phyloP scores from a whole-genome alignment of 2,113 vertebrate genomes.

The Clinocottus analis region DNA sequence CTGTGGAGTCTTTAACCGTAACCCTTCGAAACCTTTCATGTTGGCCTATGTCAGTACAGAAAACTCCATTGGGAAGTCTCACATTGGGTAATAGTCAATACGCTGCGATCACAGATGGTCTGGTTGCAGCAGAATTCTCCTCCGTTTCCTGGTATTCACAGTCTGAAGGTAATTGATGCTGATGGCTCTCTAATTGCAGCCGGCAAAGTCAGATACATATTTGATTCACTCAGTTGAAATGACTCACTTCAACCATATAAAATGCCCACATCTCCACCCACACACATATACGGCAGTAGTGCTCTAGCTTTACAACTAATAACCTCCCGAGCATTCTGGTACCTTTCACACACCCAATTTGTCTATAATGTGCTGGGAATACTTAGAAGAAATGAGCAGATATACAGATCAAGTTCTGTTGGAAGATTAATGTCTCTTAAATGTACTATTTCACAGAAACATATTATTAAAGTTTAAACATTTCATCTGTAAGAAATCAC shows the following conservation, averaged over 20 bases:
- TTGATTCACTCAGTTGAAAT: background rate
- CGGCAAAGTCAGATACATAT: background rate
- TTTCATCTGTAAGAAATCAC: no score
- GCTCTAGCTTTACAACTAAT: background rate
- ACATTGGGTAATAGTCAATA: background rate
- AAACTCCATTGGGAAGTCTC: no score
- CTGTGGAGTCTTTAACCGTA: background rate
- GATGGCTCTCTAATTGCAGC: background rate
- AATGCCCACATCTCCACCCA: conserved; percentile 2
- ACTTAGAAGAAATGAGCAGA: background rate
- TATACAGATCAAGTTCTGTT: background rate
- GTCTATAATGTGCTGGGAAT: background rate
- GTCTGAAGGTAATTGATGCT: background rate
- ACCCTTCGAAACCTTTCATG: background rate
- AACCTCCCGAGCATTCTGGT: background rate
- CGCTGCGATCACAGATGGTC: background rate
- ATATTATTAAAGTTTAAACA: background rate
- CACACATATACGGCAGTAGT: background rate
- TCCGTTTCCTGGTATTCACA: background rate
- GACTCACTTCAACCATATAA: conserved; percentile 6
- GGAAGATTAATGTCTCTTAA: background rate
- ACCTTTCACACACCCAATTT: background rate
- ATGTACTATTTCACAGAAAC: background rate
- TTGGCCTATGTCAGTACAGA: background rate
- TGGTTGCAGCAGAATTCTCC: background rate